Evolutionary conservation across 1,140 invertebrate genomes (phyloP).

Genomic region (Ctenoplectra terminalis): DNA sequence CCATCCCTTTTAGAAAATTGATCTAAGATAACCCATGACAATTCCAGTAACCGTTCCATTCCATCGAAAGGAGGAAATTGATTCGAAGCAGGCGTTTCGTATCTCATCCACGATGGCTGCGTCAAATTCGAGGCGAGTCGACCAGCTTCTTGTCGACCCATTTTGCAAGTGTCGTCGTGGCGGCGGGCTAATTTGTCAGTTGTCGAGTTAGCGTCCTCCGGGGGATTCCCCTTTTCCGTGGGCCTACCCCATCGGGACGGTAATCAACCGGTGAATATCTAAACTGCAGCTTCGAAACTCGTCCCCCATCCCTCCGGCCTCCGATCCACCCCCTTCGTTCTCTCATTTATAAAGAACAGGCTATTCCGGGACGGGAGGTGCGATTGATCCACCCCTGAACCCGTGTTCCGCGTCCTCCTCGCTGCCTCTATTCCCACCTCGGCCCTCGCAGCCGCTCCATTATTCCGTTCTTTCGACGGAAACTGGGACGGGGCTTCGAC

Average conservation of each 20-base stretch:
- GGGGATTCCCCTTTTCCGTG: conserved; percentile 74
- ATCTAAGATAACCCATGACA: conserved; percentile 42
- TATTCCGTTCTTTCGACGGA: conserved; percentile 46
- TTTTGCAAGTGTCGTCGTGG: conserved; percentile 83
- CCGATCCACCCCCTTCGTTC: conserved; percentile 66
- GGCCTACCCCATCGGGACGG: conserved; percentile 71
- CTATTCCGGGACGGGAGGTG: conserved; percentile 68
- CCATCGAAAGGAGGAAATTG: conserved; percentile 49
- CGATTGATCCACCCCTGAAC: conserved; percentile 75
- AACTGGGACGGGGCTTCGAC: conserved; percentile 4
- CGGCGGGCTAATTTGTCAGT: conserved; percentile 83
- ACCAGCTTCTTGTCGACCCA: conserved; percentile 80
- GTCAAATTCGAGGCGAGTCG: conserved; percentile 74
- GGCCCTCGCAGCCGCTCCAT: background rate
- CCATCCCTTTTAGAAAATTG: background rate
- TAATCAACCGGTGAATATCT: conserved; percentile 84
- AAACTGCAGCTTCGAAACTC: conserved; percentile 77
- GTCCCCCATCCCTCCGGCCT: conserved; percentile 48
- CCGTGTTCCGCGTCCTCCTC: background rate
- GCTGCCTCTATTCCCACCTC: background rate
- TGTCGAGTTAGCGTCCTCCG: conserved; percentile 82
- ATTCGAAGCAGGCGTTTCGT: conserved; percentile 34
- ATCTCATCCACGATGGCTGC: conserved; percentile 49
- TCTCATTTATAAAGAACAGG: conserved; percentile 82
- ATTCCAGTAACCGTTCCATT: conserved; percentile 42